Percentiles rank a stretch among this genome's conserved stretches.
phyloP scores from a whole-genome alignment of 2,113 vertebrate species.

The Pollachius pollachius region DNA sequence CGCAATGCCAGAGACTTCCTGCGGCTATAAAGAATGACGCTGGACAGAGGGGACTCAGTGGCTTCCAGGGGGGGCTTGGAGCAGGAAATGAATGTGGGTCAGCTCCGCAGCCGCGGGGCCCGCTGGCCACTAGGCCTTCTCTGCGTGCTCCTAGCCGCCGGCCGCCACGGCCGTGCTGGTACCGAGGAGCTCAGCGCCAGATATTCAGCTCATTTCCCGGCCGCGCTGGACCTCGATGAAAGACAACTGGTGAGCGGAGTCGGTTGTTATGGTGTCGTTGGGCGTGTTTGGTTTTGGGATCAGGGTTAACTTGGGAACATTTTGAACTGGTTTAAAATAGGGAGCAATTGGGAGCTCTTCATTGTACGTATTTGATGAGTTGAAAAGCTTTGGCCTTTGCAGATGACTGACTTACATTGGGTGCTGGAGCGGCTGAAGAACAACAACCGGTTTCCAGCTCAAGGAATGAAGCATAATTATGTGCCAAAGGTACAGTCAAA shows the following conservation, averaged over 20 bases:
- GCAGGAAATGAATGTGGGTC: slow-evolving; percentile 60
- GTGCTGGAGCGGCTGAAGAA: slow-evolving; percentile 64
- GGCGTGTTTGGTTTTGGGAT: background rate
- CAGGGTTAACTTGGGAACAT: too few species aligned
- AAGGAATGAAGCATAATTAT: slow-evolving; percentile 54
- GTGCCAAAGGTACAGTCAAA: slow-evolving; percentile 53
- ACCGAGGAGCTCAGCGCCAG: slow-evolving; percentile 43
- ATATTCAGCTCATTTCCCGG: slow-evolving; percentile 46
- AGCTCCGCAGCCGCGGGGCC: slow-evolving; percentile 46
- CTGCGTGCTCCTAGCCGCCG: slow-evolving; percentile 37
- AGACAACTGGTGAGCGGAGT: slow-evolving; percentile 59
- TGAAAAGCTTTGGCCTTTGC: slow-evolving; percentile 5
- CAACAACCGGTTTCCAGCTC: slow-evolving; percentile 45
- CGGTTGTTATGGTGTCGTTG: background rate
- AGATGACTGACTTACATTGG: slow-evolving; percentile 60
- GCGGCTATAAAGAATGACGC: slow-evolving; percentile 49
- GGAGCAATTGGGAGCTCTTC: background rate
- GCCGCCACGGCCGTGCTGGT: slow-evolving; percentile 31
- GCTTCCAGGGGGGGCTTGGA: slow-evolving; percentile 12
- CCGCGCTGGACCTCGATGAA: slow-evolving; percentile 46
- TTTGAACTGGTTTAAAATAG: too few species aligned
- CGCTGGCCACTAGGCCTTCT: slow-evolving; percentile 18
- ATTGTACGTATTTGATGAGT: background rate
- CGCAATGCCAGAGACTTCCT: slow-evolving; percentile 28
- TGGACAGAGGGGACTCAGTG: slow-evolving; percentile 18